Base-by-base conservation (phyloP, 2,888 invertebrate genomes). In the Acleris sparsana region DNA sequence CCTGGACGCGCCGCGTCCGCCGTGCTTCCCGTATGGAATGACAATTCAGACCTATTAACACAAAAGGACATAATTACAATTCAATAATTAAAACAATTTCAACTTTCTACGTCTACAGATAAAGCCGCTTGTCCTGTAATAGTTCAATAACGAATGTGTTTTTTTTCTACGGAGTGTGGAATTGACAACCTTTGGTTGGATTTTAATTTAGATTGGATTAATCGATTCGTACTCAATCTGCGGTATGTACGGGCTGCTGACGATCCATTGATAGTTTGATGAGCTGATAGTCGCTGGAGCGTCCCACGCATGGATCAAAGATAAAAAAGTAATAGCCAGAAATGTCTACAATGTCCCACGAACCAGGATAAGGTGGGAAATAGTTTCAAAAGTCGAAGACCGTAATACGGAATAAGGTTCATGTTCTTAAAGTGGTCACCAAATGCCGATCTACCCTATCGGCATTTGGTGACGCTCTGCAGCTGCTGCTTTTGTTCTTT, bases 191-290 rank as follows among this genome's bases (percentile, higher is more conserved):
- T 61, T 65, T 65, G 60, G 65, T 60, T 53, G 29, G 65, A 56
- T 61, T 65, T 65, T 60, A 65, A 65, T 65, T 65, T 56, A 65
- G 65, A 65, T 65, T 52, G 51, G 25, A 44, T 33, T 64, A 46
- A 65, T 56, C 55, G 65, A 67, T 69, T 63, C 44, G 58, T 43
- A 60, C 63, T 62, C 62, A 67, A 68, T 71, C 67, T 69, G 69
- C 69, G 62, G 64, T 52, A 18, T 33, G 49, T 25, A 39, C 5
- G 20, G 39, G 18, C 13, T 53, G 52, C 43, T 11, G 43, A 53
- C 17, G 17, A 33, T 58, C 9, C 33, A 9, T 58, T 20, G 16
- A 55, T 56, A 22, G n/a, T 46, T 29, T 56, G 56, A 55, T 55
- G 17, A 46, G 22, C 16, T 11, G 57, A 20, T 57, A 22, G 22